Evolutionary conservation across 2,113 vertebrate species (phyloP), one percentile per base, ranked within the genome.

Genomic region (Pseudonaja textilis): DNA sequence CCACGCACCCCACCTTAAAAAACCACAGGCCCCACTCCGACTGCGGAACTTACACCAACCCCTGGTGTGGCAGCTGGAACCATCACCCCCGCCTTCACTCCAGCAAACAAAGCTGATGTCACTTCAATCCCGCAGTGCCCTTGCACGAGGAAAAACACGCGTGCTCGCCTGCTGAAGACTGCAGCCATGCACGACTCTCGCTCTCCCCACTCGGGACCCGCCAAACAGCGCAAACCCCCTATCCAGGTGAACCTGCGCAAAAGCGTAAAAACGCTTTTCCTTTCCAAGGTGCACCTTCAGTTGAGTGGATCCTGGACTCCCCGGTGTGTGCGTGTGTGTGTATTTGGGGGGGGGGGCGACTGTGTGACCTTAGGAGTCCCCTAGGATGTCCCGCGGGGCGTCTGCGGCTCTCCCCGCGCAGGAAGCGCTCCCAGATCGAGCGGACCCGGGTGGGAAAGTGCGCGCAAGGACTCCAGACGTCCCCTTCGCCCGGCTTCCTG

Each of bases 41-140:
- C n/a, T 89, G 69, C 64, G 25, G 26, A 89, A 20, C 23, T 34
- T n/a, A 22, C 34, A 26, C 47, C 50, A 50, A 92, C 29, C 54
- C 12, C 42, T 29, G 47, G 86, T 0, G 11, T 47, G 86, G 86
- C 9, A 12, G 26, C 23, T 26, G 26, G 26, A 14, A 16, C 29
- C 29, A 57, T 14, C 14, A 50, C 23, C 10, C 69, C 3, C 50
- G 25, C 45, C 47, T 86, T 29, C 47, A 7, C 57, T 25, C 25
- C 42, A 61, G 55, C 88, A 85, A 59, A 85, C 42, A 56, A 56
- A 50, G 92, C 92, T 93, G 92, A 93, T 93, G 92, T 93, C 92
- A 93, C 55, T 90, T 56, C 69, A 9, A 57, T 86, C 89, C 92
- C 59, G 92, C 92, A 90, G 88, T 61, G 74, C 88, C 92, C 54